Evolutionary conservation across 2,797 vertebrate genomes (phyloP), one percentile per base, ranked within the genome.

Genomic region (Lagothrix lagotricha): DNA sequence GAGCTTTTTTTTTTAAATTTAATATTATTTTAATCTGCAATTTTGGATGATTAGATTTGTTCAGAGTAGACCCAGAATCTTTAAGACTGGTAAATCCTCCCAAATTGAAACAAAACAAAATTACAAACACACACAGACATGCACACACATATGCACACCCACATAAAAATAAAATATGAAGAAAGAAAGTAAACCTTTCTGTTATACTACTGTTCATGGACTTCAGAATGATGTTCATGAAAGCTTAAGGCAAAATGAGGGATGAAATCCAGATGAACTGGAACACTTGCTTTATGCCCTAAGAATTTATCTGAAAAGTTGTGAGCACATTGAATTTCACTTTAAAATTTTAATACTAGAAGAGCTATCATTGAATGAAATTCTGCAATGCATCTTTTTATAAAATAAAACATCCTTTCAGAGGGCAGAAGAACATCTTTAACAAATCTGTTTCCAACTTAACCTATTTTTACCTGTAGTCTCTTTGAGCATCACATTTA

Each of bases 21-120:
- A 22, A 75, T 95, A 61, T 80, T 88, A 86, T 96, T 50, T 33
- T 73, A 82, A 81, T 85, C 52, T 48, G 83, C 33, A 75, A 1
- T 50, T 92, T 81, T 41, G 44, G 22, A 22, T 88, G 44, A 83
- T 36, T 72, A 84, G 12, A 84, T 64, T 95, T 75, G 17, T 97
- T 93, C 48, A 83, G 88, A 88, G 13, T 41, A 64, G n/a, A 17
- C 20, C 8, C 46, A 64, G 14, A 50, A 4, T 26, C 12, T 88
- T 95, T 64, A 95, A 95, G 41, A 84, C 13, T 92, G 11, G 7
- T 44, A 92, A 84, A 44, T 83, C 9, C 4, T 82, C 15, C 93
- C 41, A 83, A 48, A 89, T 44, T 52, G 30, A 95, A 95, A 80
- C 12, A 50, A 95, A 93, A 77, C 36, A 93, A 90, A 94, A 52